Base-by-base conservation (phyloP, 1,140 invertebrate species). In the Campoletis sonorensis region DNA sequence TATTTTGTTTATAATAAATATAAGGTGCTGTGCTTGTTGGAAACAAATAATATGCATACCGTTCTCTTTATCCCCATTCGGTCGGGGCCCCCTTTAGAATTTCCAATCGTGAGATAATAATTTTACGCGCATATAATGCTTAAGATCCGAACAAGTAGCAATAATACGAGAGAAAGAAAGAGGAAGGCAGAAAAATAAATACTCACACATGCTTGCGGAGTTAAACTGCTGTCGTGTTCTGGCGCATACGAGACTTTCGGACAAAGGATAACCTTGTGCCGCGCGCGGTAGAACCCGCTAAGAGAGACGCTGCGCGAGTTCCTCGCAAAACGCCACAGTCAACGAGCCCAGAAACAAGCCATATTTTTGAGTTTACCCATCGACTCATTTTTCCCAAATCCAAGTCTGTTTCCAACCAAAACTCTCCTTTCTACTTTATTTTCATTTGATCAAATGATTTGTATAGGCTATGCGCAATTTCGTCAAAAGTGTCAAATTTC, bases 221-320 rank as follows among this genome's bases (percentile, higher is more conserved):
- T 45, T 40, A 40, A 61, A 26, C 72, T 61, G 16, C 72, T 61
- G 11, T 40, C n/a, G 75, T 54, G 5, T 64, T 58, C 23, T 71
- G 79, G 71, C 30, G 79, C 80, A 81, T 79, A 79, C 82, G 72
- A 61, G 80, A 83, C 80, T 83, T 83, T 83, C 80, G 80, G 80
- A 83, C 82, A 83, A 83, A 83, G 82, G 80, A 83, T 83, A 83
- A 80, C 82, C 82, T 83, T 83, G 82, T 81, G 33, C 40, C 1
- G 8, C 11, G 78, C 64, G 78, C 10, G 16, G 15, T 18, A 77
- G 54, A 77, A 54, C 51, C 30, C 67, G 67, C 67, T 16, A 16
- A 33, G 64, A 15, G 37, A 68, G 64, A n/a, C 64, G 61, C 68
- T 49, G 37, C n/a, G 58, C 61, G 21, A 64, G 23, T 26, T 64